Percentiles rank a stretch among this genome's conserved stretches.
Evolutionary conservation across 2,113 vertebrate genomes (phyloP).

Genomic region (Etheostoma spectabile): DNA sequence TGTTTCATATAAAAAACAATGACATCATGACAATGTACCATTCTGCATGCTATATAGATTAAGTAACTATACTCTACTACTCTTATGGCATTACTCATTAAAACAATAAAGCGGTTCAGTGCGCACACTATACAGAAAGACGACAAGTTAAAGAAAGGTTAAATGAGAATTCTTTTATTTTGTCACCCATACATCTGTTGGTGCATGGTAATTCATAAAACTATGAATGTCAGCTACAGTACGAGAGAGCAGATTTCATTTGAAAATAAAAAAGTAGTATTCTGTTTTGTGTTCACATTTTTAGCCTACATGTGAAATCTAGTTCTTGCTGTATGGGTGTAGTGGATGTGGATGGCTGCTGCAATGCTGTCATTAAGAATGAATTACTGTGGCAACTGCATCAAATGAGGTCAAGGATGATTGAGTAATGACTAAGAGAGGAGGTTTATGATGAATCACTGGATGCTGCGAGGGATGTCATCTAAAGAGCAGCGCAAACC

Average conservation of each 20-base stretch:
- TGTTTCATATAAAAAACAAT: background rate
- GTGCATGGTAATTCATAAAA: background rate
- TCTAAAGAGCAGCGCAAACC: background rate
- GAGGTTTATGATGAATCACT: slow-evolving; percentile 11
- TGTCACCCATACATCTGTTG: background rate
- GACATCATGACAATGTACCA: background rate
- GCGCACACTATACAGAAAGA: background rate
- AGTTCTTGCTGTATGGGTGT: background rate
- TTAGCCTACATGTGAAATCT: background rate
- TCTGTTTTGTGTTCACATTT: background rate
- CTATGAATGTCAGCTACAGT: background rate
- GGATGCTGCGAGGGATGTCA: slow-evolving; percentile 19
- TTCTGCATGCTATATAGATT: slow-evolving; percentile 1
- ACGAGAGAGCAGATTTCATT: background rate
- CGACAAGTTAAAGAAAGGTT: background rate
- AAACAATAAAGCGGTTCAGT: background rate
- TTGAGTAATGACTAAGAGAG: background rate
- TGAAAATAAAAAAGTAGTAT: background rate
- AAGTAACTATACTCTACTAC: background rate
- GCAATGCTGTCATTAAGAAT: slow-evolving; percentile 4
- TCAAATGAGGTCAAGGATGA: slow-evolving; percentile 26
- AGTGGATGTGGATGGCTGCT: background rate
- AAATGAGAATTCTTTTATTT: background rate
- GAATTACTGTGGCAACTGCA: slow-evolving; percentile 15
- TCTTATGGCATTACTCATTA: background rate